Conservation (phyloP, 2,888 invertebrate species). For the Elegia similella region DNA sequence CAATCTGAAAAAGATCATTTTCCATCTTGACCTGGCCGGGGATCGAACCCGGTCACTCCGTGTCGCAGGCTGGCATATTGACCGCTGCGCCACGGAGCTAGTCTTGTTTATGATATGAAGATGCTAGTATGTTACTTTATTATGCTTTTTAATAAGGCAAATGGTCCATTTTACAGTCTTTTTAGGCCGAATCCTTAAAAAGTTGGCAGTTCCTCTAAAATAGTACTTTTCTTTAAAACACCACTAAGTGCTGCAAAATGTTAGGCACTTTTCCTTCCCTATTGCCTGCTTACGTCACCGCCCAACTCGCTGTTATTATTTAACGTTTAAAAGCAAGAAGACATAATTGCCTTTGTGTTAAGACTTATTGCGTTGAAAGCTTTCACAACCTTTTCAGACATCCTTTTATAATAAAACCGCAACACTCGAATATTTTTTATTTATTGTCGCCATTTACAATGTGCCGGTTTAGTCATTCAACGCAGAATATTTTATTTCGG, state of each 20-base stretch:
- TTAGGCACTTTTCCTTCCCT: background rate
- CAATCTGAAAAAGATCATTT: too few relatives aligned
- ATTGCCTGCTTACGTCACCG: slow-evolving; percentile 3
- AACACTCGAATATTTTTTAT: slow-evolving; percentile 55
- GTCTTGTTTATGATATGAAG: too few relatives aligned
- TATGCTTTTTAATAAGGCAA: too few relatives aligned
- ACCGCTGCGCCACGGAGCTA: too few relatives aligned
- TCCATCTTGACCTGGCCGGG: too few relatives aligned
- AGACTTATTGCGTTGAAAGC: slow-evolving; percentile 69
- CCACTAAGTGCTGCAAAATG: background rate
- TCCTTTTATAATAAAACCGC: slow-evolving; percentile 59
- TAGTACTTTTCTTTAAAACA: background rate
- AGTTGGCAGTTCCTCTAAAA: background rate
- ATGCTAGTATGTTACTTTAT: too few relatives aligned
- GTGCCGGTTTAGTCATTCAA: slow-evolving; percentile 42
- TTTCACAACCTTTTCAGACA: slow-evolving; percentile 57
- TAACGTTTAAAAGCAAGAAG: slow-evolving; percentile 48
- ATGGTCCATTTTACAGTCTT: too few relatives aligned
- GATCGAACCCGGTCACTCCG: too few relatives aligned
- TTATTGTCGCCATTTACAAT: slow-evolving; percentile 64
- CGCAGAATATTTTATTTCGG: slow-evolving; percentile 37
- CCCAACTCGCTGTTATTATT: slow-evolving; percentile 38
- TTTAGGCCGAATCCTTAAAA: too few relatives aligned
- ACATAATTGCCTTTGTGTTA: slow-evolving; percentile 68
- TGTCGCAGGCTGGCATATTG: too few relatives aligned